Base-by-base conservation (phyloP, 2,797 vertebrate species). In the Columba guinea region DNA sequence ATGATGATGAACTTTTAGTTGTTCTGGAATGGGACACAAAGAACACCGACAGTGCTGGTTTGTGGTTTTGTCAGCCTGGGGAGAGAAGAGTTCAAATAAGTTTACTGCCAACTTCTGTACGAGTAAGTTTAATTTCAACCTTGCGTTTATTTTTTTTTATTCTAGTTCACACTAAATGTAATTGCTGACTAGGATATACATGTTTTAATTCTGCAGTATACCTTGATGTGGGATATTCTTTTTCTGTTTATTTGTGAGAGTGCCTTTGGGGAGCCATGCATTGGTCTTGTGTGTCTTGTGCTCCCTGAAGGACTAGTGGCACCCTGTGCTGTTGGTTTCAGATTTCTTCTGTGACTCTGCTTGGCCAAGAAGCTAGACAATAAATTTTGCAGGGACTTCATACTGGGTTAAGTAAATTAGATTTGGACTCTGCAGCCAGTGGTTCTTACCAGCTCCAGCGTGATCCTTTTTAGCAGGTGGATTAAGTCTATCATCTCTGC, bases 391-490 rank as follows among this genome's bases (percentile, higher is more conserved):
- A 68, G 71, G 80, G 56, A 62, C 8, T 32, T 80, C 64, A 68
- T 21, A 14, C 55, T 92, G 81, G 24, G 30, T 84, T 84, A 92
- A 91, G 53, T 84, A 44, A 87, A 92, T 65, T 94, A 90, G 68
- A 55, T 84, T 87, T 85, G 81, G 88, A 85, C 75, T 95, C 58
- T 90, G 75, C 64, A 93, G 93, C 53, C 90, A 91, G 86, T 90
- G 64, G 81, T 81, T 95, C 95, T 97, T 96, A 97, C 95, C 77
- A 96, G 94, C 93, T 97, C 96, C 96, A 97, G 96, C 95, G 89
- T 95, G 95, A 96, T 95, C 93, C 93, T 96, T 96, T 96, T 95
- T 95, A 97, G 96, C 96, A 97, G 95, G 95, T 97, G 96, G 95
- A 97, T 96, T 96, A 96, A 95, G 64, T 96, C 94, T 94, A 51